A percentile compares a stretch with the other conserved stretches of the same genome.
phyloP scores from a whole-genome alignment of 2,797 vertebrate genomes.

The Sebastes variabilis region DNA sequence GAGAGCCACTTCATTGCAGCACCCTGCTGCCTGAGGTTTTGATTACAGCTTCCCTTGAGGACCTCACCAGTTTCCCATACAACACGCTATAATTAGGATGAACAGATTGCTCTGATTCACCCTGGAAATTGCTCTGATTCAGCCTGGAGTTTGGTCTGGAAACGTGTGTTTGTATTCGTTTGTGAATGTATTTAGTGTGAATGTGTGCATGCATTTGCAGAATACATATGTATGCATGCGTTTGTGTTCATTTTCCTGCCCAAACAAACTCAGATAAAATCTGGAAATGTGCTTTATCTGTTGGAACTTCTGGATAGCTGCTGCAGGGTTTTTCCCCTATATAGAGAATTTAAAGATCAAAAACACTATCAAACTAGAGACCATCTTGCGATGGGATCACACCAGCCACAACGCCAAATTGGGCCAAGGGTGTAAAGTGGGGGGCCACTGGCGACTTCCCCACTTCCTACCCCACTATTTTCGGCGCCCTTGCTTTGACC shows the following conservation, averaged over 20 bases:
- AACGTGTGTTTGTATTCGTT: constrained; percentile 3
- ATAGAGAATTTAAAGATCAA: not conserved
- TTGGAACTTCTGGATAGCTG: not conserved
- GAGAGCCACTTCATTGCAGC: constrained; percentile 46
- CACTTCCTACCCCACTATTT: not conserved
- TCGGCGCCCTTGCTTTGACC: not conserved
- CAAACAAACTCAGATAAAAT: not conserved
- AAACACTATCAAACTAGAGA: not conserved
- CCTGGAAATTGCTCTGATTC: constrained; percentile 33
- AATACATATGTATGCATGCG: not conserved
- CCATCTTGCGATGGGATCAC: not conserved
- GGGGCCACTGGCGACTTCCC: too few species aligned
- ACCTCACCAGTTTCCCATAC: constrained; percentile 30
- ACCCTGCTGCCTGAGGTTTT: constrained; percentile 41
- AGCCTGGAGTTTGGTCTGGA: constrained; percentile 5
- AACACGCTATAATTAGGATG: constrained; percentile 58
- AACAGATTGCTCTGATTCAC: constrained; percentile 54
- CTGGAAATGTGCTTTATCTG: not conserved
- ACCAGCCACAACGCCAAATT: not conserved
- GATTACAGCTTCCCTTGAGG: constrained; percentile 59
- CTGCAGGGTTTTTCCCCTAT: not conserved
- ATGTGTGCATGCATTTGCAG: not conserved
- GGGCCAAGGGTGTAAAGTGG: not conserved
- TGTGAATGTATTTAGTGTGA: not conserved
- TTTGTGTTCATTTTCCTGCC: not conserved